A percentile compares a stretch with the other conserved stretches of the same genome.
Conservation (phyloP, 37 sponge, comb jelly and placozoan genomes). For the Corticium candelabrum region DNA sequence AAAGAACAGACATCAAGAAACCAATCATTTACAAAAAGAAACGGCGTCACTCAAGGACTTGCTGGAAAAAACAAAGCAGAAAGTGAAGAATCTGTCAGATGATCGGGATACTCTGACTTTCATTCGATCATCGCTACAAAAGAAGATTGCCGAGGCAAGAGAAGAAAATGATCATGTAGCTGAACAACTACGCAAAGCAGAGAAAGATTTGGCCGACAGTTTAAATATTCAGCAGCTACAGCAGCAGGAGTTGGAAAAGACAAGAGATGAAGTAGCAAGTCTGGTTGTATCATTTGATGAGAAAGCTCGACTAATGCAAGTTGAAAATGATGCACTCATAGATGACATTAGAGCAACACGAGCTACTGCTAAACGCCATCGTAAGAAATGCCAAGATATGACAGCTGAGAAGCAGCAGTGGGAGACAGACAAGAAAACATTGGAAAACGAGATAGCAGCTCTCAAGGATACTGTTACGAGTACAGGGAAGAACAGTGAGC, state of each 20-base stretch:
- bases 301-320: background rate
- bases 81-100: background rate
- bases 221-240: background rate
- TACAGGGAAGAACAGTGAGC: no score
- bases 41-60: no score
- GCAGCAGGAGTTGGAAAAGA: slow-evolving; percentile 2
- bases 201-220: background rate
- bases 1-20: no score
- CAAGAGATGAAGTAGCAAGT: background rate
- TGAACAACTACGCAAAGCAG: background rate
- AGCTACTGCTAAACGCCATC: background rate
- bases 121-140: background rate
- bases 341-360: background rate
- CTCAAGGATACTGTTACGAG: background rate
- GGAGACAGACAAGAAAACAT: background rate
- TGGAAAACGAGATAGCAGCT: background rate
- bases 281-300: background rate
- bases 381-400: background rate
- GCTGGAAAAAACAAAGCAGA: background rate
- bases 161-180: background rate
- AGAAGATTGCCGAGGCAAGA: background rate
- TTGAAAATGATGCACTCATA: background rate
- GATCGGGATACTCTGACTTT: background rate
- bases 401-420: background rate
- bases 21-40: no score